Percentiles rank a stretch among this genome's conserved stretches.
Evolutionary conservation across 2,113 vertebrate genomes (phyloP).

Genomic region (Microcebus jonahi): DNA sequence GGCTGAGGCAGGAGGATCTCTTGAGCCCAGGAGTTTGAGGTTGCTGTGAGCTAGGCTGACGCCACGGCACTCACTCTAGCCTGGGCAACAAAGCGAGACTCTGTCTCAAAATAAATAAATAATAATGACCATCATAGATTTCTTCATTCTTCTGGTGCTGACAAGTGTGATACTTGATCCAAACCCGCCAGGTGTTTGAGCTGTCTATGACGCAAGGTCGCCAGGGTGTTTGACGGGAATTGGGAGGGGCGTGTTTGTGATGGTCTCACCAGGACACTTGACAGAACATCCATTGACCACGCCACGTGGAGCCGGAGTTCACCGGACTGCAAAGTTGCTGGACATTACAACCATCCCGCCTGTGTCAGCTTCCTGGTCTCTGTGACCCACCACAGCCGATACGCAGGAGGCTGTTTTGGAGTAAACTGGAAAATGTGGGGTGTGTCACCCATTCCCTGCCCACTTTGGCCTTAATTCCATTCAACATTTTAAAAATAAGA

Average conservation of each 20-base stretch:
- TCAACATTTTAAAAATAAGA: not conserved
- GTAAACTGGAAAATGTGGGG: rapidly evolving
- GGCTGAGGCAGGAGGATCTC: too few species aligned
- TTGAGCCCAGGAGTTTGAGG: too few species aligned
- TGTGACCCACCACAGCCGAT: rapidly evolving
- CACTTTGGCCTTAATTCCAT: not conserved
- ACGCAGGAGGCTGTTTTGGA: not conserved
- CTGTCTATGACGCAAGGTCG: not conserved
- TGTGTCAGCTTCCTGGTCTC: not conserved
- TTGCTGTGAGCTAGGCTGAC: too few species aligned
- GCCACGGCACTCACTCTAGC: too few species aligned
- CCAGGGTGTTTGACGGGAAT: not conserved
- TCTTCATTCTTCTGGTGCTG: not conserved
- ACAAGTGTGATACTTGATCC: not conserved
- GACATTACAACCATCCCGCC: too few species aligned
- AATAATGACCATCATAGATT: not conserved
- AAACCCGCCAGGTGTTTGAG: not conserved
- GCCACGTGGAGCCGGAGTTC: rapidly evolving
- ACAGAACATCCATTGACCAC: too few species aligned
- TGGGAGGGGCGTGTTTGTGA: too few species aligned
- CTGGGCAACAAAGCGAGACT: too few species aligned
- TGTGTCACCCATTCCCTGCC: rapidly evolving
- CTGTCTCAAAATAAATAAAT: too few species aligned
- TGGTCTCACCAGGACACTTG: rapidly evolving
- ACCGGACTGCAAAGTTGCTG: not conserved